Evolutionary conservation across 2,113 vertebrate genomes (phyloP), one percentile per base, ranked within the genome.

Genomic region (Chrysochloris asiatica): DNA sequence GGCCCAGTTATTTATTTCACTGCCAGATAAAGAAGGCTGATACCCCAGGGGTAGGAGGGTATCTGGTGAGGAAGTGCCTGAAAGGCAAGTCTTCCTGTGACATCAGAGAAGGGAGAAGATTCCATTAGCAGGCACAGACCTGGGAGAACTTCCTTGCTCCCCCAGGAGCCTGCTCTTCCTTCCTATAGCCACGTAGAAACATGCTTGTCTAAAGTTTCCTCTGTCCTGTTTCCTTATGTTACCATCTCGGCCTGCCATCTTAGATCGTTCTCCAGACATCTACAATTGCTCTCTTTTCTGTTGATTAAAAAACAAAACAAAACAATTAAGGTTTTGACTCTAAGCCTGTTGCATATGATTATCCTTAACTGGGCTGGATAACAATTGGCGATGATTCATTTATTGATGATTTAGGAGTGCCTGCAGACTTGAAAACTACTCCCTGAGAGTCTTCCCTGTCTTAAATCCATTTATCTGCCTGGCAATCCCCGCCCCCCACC

Each of bases 221-320:
- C 77, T 77, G 8, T 21, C 11, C 30, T 41, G 41, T 48, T 9
- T 69, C 79, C 22, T 4, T 19, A 4, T 6, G 33, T n/a, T 14
- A 19, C 50, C 45, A 26, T 36, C 65, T 13, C 30, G 12, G 8
- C 59, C 10, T 75, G 52, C 26, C n/a, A 16, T 75, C 82, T 54
- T 17, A 48, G 45, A 43, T 63, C 61, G 47, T 73, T 52, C 84
- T 77, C 69, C 63, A 63, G 73, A 28, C 17, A 79, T 76, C 72
- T 67, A 30, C 43, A 8, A 0, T 63, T 24, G 33, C 63, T 54
- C 6, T 84, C 45, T 59, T 73, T 85, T 50, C 67, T 72, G 38
- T 43, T 82, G 89, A 63, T 67, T 77, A 72, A 43, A 80, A 59
- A n/a, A n/a, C n/a, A n/a, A n/a, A n/a, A n/a, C n/a, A n/a, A n/a